Percentiles rank a stretch among this genome's conserved stretches.
phyloP scores from a whole-genome alignment of 2,797 vertebrate genomes.

The Philypnodon macrostomus region DNA sequence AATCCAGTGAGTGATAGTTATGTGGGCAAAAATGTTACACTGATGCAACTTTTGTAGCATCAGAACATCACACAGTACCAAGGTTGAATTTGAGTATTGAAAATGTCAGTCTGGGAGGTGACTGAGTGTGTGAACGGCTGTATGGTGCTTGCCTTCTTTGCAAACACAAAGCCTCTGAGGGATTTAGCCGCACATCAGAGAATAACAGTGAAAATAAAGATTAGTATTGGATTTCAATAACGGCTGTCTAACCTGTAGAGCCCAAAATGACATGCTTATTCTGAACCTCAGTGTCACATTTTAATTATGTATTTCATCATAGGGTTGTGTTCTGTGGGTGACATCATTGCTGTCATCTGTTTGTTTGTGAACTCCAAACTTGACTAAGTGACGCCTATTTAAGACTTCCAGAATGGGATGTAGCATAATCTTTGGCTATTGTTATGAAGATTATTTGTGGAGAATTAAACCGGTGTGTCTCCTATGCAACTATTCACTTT shows the following conservation, averaged over 20 bases:
- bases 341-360: constrained; percentile 3
- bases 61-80: no score
- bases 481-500: constrained; percentile 36
- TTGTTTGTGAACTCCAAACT: neutral
- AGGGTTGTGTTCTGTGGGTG: neutral
- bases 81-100: no score
- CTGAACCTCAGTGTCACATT: neutral
- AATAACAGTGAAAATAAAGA: constrained; percentile 27
- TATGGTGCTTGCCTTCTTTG: constrained; percentile 35
- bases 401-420: constrained; percentile 7
- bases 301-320: neutral
- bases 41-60: no score
- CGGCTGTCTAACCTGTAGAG: constrained; percentile 3
- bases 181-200: constrained; percentile 25
- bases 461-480: constrained; percentile 39
- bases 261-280: neutral
- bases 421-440: constrained; percentile 37
- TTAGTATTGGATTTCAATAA: neutral
- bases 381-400: constrained; percentile 12
- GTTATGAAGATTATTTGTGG: constrained; percentile 34
- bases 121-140: constrained; percentile 39
- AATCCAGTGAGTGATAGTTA: no score
- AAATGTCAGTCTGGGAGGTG: constrained; percentile 6
- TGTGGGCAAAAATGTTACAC: no score
- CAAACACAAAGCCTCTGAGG: constrained; percentile 35